Conservation (phyloP, 1,140 invertebrate genomes). For the Hylaeus anthracinus region DNA sequence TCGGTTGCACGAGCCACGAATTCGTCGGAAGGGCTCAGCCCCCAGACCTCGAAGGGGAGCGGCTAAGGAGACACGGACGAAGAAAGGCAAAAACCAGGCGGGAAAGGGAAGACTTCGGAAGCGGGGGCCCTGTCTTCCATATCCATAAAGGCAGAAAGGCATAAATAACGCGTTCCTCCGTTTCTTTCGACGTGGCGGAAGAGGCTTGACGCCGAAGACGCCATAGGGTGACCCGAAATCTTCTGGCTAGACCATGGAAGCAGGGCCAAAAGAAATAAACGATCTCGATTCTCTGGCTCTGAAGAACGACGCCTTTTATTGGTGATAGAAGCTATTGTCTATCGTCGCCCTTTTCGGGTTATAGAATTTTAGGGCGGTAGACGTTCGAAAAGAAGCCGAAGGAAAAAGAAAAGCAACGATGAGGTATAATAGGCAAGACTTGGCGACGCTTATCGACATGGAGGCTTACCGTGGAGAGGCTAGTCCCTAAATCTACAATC, state of each 20-base stretch:
- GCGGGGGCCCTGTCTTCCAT: slow-evolving; percentile 30
- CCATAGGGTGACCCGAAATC: background rate
- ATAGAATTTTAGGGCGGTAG: too few species aligned
- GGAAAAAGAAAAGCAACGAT: too few species aligned
- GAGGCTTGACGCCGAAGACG: slow-evolving; percentile 20
- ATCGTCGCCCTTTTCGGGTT: too few species aligned
- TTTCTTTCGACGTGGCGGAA: slow-evolving; percentile 46
- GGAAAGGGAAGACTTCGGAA: background rate
- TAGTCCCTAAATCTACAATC: too few species aligned
- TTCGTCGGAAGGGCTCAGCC: background rate
- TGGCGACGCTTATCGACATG: too few species aligned
- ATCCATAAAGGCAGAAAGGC: slow-evolving; percentile 53
- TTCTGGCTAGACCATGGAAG: background rate
- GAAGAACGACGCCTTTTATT: too few species aligned
- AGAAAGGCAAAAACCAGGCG: slow-evolving; percentile 8
- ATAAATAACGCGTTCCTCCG: slow-evolving; percentile 57
- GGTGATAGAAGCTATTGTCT: too few species aligned
- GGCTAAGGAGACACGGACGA: background rate
- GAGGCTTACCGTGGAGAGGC: too few species aligned
- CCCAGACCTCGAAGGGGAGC: background rate
- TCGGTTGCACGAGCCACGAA: background rate
- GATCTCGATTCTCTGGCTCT: too few species aligned
- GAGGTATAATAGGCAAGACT: too few species aligned
- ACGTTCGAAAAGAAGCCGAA: too few species aligned
- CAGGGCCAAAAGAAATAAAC: background rate